Evolutionary conservation across 2,888 invertebrate genomes (phyloP), one percentile per base, ranked within the genome.

Genomic region (Amphipyra berbera): DNA sequence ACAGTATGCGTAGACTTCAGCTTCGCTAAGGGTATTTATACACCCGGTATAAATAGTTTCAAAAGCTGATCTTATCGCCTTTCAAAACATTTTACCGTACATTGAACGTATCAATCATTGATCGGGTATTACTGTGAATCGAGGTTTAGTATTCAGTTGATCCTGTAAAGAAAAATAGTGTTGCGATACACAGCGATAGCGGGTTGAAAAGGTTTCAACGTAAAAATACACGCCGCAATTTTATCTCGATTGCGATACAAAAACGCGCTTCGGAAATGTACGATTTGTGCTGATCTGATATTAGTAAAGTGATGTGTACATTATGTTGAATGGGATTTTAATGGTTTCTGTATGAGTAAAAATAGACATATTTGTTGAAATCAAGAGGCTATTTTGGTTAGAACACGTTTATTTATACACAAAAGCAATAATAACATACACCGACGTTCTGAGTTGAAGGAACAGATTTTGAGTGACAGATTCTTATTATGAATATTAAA

Each of bases 111-210:
- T 49, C 14, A 30, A 53, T 68, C 30, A 33, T 10, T n/a, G 9
- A 13, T 30, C 13, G 53, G 38, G 13, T 30, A 40, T 42, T 38
- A 49, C 21, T 49, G 0, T 27, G 30, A 48, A 54, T 45, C 9
- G 35, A 54, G 13, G 10, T 56, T 30, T 41, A 38, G 40, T 40
- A 15, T 38, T 1, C 37, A 38, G 38, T 49, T 49, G 48, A 68
- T 68, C 64, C 38, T 30, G 40, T 33, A 53, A 9, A 64, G 33
- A 50, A 68, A 68, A 68, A 68, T 64, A 57, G 65, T 54, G 53
- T 44, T 14, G 15, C 35, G 13, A 47, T 40, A 52, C 47, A 41
- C 60, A 37, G 14, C 30, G 41, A 33, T 38, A 50, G 46, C 27
- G 13, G 30, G 40, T 27, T 48, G 53, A 49, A 62, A 70, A 63